Base-by-base conservation (phyloP, 2,797 vertebrate species). In the Poeciliopsis presidionis region DNA sequence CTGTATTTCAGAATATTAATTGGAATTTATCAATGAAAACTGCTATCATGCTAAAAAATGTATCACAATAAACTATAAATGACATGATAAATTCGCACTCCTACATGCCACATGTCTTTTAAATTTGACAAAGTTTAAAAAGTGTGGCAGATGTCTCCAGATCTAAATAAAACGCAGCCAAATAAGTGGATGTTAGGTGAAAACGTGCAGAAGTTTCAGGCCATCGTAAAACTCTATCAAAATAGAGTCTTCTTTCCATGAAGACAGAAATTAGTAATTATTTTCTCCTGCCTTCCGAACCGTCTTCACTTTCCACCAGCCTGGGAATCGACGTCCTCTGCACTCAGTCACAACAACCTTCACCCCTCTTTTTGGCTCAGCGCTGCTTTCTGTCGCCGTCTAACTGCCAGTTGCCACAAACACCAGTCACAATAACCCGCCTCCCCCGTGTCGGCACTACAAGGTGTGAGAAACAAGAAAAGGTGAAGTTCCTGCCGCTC, bases 381-480 rank as follows among this genome's bases (percentile, higher is more conserved):
- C 7, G 77, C 82, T 8, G 82, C 82, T 75, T 25, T 51, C 81
- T 75, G 80, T 82, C 79, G 49, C 72, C 65, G n/a, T 51, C 28
- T 18, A n/a, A 69, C 82, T 75, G 87, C 74, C 84, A 82, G 77
- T 77, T 83, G 70, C 57, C 51, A 41, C 84, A 76, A 79, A 82
- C 88, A 82, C 69, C 89, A 74, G 84, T 81, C 89, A 88, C 87
- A 89, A 85, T 81, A 85, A 75, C 46, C 70, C 72, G 20, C 73
- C 77, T 72, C 1, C 73, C 77, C 70, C 1, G 43, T 7, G 85
- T 57, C 25, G 28, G 76, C 69, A n/a, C 41, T 39, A 80, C 39
- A 22, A 81, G 75, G 89, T 76, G 83, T 51, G 77, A 86, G 80
- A 63, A 77, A 47, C 9, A 7, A 70, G 20, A 70, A 72, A 79